Base-by-base conservation (phyloP, 37 sponge, comb jelly and placozoan species). In the Bolinopsis microptera region DNA sequence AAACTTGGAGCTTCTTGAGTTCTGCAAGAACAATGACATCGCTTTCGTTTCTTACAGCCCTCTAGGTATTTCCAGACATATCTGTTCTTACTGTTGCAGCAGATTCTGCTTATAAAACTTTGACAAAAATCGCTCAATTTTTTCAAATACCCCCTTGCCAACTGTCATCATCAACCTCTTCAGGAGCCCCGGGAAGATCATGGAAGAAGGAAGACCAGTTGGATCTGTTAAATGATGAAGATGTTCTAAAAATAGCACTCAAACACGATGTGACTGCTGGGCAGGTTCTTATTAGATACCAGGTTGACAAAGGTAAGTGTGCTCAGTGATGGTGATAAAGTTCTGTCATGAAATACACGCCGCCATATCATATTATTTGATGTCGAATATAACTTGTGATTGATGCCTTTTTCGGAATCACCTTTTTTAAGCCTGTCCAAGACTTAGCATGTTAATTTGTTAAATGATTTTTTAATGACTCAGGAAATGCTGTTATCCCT, bases 401-500 rank as follows among this genome's bases (percentile, higher is more conserved):
- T n/a, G n/a, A n/a, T n/a, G n/a, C n/a, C n/a, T n/a, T n/a, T n/a
- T n/a, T n/a, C n/a, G n/a, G n/a, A n/a, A n/a, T n/a, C n/a, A n/a
- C n/a, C n/a, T n/a, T n/a, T n/a, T n/a, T n/a, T n/a, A n/a, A n/a
- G n/a, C n/a, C n/a, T n/a, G n/a, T n/a, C n/a, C n/a, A n/a, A n/a
- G n/a, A n/a, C n/a, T n/a, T n/a, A n/a, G n/a, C n/a, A n/a, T n/a
- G n/a, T n/a, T n/a, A n/a, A n/a, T n/a, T n/a, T n/a, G n/a, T n/a
- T n/a, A n/a, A n/a, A n/a, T n/a, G n/a, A n/a, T n/a, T n/a, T n/a
- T n/a, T n/a, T n/a, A n/a, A n/a, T n/a, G n/a, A n/a, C n/a, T n/a
- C 90, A 86, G 90, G 90, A n/a, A 86, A 86, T 38, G 94, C 96
- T 21, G 96, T 95, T 27, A 95, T 96, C 38, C 95, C 98, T 69